Percentiles rank a stretch among this genome's conserved stretches.
phyloP scores from a whole-genome alignment of 2,888 invertebrate genomes.

The Petrolisthes cinctipes region DNA sequence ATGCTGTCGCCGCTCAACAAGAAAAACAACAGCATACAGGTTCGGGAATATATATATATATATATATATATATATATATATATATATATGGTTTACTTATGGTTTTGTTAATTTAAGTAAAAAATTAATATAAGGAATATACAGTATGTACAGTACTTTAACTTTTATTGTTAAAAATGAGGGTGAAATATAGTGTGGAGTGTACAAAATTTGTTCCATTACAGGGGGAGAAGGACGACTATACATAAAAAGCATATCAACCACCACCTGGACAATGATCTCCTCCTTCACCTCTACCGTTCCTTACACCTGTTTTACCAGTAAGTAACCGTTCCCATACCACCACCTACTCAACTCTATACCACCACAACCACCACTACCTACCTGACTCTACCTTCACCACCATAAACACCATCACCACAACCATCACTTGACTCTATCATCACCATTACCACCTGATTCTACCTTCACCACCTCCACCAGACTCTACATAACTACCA shows the following conservation, averaged over 20 bases:
- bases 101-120: no score
- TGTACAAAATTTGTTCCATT: no score
- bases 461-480: neutral
- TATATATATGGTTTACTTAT: no score
- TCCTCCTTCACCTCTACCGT: slow-evolving; percentile 40
- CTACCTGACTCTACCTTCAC: neutral
- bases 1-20: no score
- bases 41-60: no score
- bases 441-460: neutral
- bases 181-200: no score
- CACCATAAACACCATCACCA: neutral
- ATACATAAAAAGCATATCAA: neutral
- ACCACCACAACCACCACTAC: neutral
- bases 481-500: neutral
- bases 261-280: slow-evolving; percentile 40
- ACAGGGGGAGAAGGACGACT: no score
- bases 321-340: neutral
- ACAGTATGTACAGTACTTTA: no score
- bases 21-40: no score
- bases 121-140: no score
- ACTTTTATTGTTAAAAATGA: no score
- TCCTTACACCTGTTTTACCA: slow-evolving; percentile 39
- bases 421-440: neutral
- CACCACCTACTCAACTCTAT: neutral
- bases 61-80: no score